Conservation (phyloP, 2,888 invertebrate genomes). For the Blastobasis lacticolella region DNA sequence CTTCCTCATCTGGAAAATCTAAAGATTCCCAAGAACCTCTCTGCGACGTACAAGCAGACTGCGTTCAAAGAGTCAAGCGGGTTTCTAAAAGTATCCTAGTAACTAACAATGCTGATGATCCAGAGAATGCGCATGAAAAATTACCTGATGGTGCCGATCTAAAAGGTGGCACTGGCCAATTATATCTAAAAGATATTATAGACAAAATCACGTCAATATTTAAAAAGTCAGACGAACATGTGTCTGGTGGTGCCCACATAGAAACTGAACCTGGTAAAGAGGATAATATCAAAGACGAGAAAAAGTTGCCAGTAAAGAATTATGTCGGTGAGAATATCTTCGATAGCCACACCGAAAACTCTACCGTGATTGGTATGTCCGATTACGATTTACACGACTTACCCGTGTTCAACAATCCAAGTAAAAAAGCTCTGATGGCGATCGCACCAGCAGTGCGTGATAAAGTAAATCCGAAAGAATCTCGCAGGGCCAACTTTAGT, state of each 20-base stretch:
- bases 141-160: not conserved
- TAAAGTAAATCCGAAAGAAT: conserved; percentile 33
- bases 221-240: conserved; percentile 23
- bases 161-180: conserved; percentile 29
- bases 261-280: conserved; percentile 11
- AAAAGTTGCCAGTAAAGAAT: conserved; percentile 17
- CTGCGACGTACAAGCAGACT: conserved; percentile 44
- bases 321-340: conserved; percentile 20
- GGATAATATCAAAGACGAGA: conserved; percentile 21
- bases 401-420: conserved; percentile 33
- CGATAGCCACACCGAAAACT: conserved; percentile 31
- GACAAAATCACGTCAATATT: conserved; percentile 49
- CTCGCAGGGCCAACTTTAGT: conserved; percentile 25
- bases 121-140: not conserved
- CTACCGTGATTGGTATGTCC: conserved; percentile 42
- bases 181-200: conserved; percentile 43
- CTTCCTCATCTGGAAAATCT: conserved; percentile 27
- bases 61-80: conserved; percentile 27
- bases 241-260: conserved; percentile 3
- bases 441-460: conserved; percentile 30
- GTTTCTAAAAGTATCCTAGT: conserved; percentile 39
- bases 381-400: conserved; percentile 46
- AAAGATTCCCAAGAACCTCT: conserved; percentile 13
- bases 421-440: conserved; percentile 30
- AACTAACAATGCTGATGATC: conserved; percentile 9